Base-by-base conservation (phyloP, 1,140 invertebrate species). In the Hesperophylax magnus region DNA sequence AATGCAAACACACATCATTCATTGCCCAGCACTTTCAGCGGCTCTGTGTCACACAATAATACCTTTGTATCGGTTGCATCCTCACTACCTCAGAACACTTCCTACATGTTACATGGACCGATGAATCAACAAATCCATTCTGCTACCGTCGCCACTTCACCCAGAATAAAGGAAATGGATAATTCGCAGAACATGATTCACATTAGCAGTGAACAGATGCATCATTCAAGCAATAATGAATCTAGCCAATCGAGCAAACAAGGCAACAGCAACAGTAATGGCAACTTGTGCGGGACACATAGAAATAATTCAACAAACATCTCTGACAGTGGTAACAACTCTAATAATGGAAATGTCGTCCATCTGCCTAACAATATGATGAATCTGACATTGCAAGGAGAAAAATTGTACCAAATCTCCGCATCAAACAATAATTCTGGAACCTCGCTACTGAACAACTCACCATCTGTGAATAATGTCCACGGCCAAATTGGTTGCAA, bases 391-490 rank as follows among this genome's bases (percentile, higher is more conserved):
- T 60, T 83, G 56, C 82, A 83, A 81, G 82, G 82, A 24, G 82
- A 81, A 53, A 84, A 84, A 81, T 53, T 84, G n/a, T 84, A 79
- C 53, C 82, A 84, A 18, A 79, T 84, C 18, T 74, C 82, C 9
- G 39, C 78, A 11, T 61, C 58, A 58, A 81, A 54, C 47, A 81
- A 47, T 47, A 47, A 76, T 71, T 58, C 69, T 3, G 67, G 72
- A 72, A 74, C 67, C 56, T 11, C 34, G 56, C 8, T 65, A 67
- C 39, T 78, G 39, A 79, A 80, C 60, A 52, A 27, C 52, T 8
- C 31, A 34, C 88, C 86, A 14, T 87, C 86, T 79, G 87, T 89
- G 84, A 88, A 86, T 78, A 89, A 87, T 84, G 86, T 89, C 85
- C 89, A 88, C 78, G 89, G 87, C 20, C 79, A 84, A 77, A 77